Percentiles rank a stretch among this genome's conserved stretches.
phyloP scores from a whole-genome alignment of 2,113 vertebrate species.

The Cervus canadensis region DNA sequence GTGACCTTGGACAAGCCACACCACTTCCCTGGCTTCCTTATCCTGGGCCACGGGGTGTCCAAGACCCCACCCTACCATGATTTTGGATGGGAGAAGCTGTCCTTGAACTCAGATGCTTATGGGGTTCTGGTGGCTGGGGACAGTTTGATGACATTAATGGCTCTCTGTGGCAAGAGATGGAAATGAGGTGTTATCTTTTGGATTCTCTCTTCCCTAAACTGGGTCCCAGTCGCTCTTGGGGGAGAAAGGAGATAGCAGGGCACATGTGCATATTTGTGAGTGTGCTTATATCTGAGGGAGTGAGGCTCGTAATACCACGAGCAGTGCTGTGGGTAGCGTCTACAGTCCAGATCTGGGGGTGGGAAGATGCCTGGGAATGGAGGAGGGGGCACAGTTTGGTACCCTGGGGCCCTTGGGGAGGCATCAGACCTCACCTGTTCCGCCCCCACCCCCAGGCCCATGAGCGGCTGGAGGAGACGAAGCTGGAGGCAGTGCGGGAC shows the following conservation, averaged over 20 bases:
- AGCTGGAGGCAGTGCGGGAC: slow-evolving; percentile 93
- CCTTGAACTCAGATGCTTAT: not conserved
- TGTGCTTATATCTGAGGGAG: not conserved
- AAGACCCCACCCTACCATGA: too few species aligned
- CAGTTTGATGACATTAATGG: not conserved
- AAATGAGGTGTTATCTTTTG: not conserved
- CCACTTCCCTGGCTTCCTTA: not conserved
- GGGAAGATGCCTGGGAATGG: not conserved
- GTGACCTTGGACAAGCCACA: not conserved
- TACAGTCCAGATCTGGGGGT: not conserved
- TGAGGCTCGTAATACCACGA: too few species aligned
- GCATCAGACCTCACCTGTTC: not conserved
- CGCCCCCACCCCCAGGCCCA: slow-evolving; percentile 82
- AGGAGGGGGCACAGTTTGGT: not conserved
- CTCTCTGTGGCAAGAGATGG: not conserved
- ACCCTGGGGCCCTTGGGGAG: not conserved
- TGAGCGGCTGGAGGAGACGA: slow-evolving; percentile 91
- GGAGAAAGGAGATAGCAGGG: not conserved
- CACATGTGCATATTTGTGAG: fast-evolving
- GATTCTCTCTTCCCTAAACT: not conserved
- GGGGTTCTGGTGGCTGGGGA: not conserved
- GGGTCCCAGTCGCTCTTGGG: not conserved
- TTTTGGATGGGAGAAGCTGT: not conserved
- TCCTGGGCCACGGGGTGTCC: not conserved
- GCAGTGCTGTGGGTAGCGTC: not conserved